phyloP scores from a whole-genome alignment of 2,797 vertebrate species.

The Phoebastria nigripes region DNA sequence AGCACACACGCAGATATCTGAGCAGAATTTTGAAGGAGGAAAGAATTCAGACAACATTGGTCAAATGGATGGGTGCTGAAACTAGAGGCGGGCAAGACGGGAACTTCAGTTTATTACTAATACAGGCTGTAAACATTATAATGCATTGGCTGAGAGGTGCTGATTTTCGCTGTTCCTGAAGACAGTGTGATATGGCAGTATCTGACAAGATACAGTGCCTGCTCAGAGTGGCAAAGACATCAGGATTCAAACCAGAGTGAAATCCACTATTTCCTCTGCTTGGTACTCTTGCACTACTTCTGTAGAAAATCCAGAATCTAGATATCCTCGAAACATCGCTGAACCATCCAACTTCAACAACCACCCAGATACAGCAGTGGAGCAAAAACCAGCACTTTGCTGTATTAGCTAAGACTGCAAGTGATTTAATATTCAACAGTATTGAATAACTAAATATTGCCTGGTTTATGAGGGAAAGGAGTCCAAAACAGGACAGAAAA shows the following conservation, averaged over 20 bases:
- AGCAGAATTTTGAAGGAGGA: not conserved
- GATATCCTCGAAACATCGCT: rapidly evolving
- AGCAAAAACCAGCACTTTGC: not conserved
- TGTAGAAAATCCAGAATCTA: not conserved
- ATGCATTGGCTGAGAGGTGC: not conserved
- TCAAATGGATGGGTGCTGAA: not conserved
- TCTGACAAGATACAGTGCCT: not conserved
- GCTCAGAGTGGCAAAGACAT: not conserved
- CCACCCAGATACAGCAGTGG: not conserved
- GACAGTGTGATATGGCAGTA: rapidly evolving
- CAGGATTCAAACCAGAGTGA: not conserved
- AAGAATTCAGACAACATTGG: not conserved
- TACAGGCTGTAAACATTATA: not conserved
- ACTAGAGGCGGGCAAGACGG: not conserved
- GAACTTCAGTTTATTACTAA: not conserved
- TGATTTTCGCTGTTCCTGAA: not conserved
- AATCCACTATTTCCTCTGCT: not conserved
- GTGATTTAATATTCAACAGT: not conserved
- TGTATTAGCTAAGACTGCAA: not conserved
- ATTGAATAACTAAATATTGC: rapidly evolving
- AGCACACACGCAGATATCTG: not conserved
- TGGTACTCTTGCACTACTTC: not conserved
- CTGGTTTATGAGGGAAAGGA: not conserved
- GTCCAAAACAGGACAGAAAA: not conserved
- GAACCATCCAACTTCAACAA: not conserved